phyloP scores from a whole-genome alignment of 2,888 invertebrate species.

The Apamea epomidion region DNA sequence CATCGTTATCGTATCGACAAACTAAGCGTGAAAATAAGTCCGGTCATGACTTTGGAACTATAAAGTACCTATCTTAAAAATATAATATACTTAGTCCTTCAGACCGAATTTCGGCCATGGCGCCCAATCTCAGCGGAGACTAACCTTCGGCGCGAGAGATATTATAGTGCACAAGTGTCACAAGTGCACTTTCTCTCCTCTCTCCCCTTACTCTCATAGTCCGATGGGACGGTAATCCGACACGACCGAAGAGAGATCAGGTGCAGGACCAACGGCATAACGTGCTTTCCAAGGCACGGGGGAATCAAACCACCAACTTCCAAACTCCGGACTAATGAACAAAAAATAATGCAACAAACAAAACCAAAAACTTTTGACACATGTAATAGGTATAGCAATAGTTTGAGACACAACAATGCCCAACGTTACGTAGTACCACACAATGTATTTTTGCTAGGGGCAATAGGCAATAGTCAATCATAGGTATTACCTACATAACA shows the following conservation, averaged over 20 bases:
- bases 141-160: too few species aligned
- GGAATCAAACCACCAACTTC: too few species aligned
- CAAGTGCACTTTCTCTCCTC: too few species aligned
- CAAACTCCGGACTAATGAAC: not conserved
- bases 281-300: too few species aligned
- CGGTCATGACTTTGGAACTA: not conserved
- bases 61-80: not conserved
- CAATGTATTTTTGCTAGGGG: not conserved
- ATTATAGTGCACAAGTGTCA: too few species aligned
- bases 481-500: not conserved
- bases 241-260: too few species aligned
- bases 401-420: not conserved
- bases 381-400: not conserved
- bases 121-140: too few species aligned
- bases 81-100: not conserved
- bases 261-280: too few species aligned
- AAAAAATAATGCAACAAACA: too few species aligned
- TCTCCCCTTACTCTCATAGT: too few species aligned
- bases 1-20: not conserved
- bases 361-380: not conserved
- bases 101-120: too few species aligned
- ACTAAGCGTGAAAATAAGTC: not conserved
- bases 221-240: too few species aligned
- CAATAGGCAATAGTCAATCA: not conserved
- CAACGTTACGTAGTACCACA: not conserved